A percentile compares a stretch with the other conserved stretches of the same genome.
Evolutionary conservation across 2,888 invertebrate species (phyloP).

Genomic region (Crossocerus cetratus): DNA sequence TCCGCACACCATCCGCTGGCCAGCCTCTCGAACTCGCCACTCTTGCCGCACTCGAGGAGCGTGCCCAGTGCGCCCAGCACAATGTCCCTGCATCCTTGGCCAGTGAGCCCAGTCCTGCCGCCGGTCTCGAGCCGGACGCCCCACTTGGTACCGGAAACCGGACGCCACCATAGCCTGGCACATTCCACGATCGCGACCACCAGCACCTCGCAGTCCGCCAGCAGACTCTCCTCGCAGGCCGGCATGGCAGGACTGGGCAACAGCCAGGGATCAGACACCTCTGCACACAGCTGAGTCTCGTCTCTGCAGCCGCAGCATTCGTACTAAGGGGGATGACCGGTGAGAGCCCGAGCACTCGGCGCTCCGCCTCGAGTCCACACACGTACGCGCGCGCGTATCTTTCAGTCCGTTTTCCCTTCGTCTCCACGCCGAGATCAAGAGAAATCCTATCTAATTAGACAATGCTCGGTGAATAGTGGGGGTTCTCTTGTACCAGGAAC

Average conservation of each 20-base stretch:
- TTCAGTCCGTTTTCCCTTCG: constrained; percentile 13
- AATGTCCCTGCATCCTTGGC: constrained; percentile 86
- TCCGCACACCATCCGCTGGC: constrained; percentile 70
- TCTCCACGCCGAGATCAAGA: background rate
- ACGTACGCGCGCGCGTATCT: background rate
- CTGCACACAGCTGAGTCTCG: constrained; percentile 76
- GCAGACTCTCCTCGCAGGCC: constrained; percentile 69
- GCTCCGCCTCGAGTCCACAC: background rate
- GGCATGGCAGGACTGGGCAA: constrained; percentile 73
- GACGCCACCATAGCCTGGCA: constrained; percentile 57
- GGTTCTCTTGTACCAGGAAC: constrained; percentile 35
- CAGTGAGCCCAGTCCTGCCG: constrained; percentile 87
- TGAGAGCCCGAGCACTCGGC: background rate
- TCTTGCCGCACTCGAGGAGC: constrained; percentile 78
- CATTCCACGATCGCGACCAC: constrained; percentile 56
- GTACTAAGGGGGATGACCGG: constrained; percentile 60
- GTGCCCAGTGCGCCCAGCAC: constrained; percentile 79
- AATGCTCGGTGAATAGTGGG: background rate
- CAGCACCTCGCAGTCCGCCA: constrained; percentile 69
- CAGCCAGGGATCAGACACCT: constrained; percentile 74
- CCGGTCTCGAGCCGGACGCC: constrained; percentile 84
- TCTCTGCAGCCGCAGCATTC: constrained; percentile 77
- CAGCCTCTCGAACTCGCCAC: constrained; percentile 69
- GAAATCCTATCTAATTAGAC: background rate
- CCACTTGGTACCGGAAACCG: constrained; percentile 85